phyloP scores from a whole-genome alignment of 1,140 invertebrate genomes.

The Apis cerana region DNA sequence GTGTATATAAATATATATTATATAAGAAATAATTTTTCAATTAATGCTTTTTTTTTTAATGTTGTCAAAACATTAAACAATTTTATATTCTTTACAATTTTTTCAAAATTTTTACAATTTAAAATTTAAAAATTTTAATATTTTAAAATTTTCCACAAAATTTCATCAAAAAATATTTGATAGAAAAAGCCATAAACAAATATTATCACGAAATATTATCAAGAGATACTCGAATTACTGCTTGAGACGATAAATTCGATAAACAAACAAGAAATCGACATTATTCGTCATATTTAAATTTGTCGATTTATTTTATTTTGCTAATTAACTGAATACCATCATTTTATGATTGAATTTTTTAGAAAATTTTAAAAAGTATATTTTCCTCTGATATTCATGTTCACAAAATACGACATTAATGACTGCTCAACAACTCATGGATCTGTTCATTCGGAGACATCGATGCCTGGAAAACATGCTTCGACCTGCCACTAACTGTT shows the following conservation, averaged over 20 bases:
- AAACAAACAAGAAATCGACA: background rate
- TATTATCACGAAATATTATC: background rate
- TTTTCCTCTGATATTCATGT: constrained; percentile 41
- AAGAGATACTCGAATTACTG: background rate
- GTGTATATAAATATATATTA: no score
- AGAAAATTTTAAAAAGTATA: constrained; percentile 22
- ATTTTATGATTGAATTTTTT: constrained; percentile 28
- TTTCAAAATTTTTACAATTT: no score
- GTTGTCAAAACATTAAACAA: no score
- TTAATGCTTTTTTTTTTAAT: no score
- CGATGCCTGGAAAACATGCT: constrained; percentile 34
- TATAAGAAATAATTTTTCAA: no score
- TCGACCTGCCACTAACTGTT: background rate
- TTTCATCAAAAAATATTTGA: no score
- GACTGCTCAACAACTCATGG: constrained; percentile 36
- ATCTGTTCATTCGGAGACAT: constrained; percentile 46
- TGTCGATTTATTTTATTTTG: constrained; percentile 1
- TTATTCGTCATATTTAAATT: constrained; percentile 23
- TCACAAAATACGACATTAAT: constrained; percentile 48
- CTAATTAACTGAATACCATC: constrained; percentile 35
- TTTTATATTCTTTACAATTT: no score
- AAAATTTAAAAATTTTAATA: no score
- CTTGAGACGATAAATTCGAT: background rate
- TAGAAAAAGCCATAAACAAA: background rate
- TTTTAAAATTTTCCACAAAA: no score